Conservation (phyloP, 2,113 vertebrate species). For the Archocentrus centrarchus region DNA sequence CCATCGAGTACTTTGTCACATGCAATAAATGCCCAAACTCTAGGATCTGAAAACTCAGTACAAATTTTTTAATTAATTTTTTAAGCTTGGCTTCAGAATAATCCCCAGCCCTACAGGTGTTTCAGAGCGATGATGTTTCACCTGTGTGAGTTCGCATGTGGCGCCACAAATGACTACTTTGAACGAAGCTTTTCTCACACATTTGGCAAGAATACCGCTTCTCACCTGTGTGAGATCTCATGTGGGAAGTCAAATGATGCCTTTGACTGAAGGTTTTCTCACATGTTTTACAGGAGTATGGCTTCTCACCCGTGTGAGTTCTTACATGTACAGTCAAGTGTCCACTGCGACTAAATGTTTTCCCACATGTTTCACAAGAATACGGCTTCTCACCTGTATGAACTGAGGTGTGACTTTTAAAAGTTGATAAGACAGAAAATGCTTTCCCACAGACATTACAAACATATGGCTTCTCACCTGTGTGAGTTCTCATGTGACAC, state of each 20-base stretch:
- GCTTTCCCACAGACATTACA: slow-evolving; percentile 2
- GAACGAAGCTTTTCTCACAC: slow-evolving; percentile 17
- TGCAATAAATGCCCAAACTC: neutral
- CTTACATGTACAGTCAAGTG: neutral
- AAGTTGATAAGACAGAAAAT: neutral
- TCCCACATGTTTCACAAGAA: neutral
- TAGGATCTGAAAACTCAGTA: neutral
- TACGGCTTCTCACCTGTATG: neutral
- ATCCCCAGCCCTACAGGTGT: neutral
- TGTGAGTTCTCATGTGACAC: neutral
- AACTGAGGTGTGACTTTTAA: neutral
- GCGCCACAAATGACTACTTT: slow-evolving; percentile 5
- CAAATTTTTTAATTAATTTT: neutral
- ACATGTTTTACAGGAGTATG: neutral
- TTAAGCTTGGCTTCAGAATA: neutral
- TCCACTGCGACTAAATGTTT: slow-evolving; percentile 3
- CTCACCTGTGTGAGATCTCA: slow-evolving; percentile 8
- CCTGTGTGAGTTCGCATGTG: slow-evolving; percentile 9
- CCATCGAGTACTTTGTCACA: neutral
- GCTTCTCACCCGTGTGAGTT: slow-evolving; percentile 7
- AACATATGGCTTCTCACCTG: neutral
- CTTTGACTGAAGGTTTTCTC: slow-evolving; percentile 10
- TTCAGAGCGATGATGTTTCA: neutral
- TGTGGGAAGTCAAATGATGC: slow-evolving; percentile 9
- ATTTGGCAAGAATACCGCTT: slow-evolving; percentile 11